Conservation (phyloP, 2,888 invertebrate species). For the Caenorhabditis wallacei region DNA sequence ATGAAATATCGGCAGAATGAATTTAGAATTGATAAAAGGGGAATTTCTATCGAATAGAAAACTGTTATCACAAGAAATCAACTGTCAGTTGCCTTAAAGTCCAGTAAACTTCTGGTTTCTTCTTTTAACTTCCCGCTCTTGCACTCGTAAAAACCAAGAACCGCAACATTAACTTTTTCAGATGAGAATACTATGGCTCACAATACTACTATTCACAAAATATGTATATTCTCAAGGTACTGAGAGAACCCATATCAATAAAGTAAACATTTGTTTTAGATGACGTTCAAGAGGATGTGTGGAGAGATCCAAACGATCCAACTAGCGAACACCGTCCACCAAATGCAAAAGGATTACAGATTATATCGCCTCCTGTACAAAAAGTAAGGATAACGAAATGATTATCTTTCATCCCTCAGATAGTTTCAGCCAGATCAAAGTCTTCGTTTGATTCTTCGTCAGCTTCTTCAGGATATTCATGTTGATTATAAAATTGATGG, state of each 20-base stretch:
- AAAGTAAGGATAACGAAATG: neutral
- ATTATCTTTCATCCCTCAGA: neutral
- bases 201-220: conserved; percentile 6
- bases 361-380: conserved; percentile 2
- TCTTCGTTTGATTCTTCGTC: conserved; percentile 57
- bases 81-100: conserved; percentile 1
- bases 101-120: conserved; percentile 11
- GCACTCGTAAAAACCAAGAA: neutral
- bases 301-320: conserved; percentile 64
- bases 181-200: conserved; percentile 38
- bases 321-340: conserved; percentile 11
- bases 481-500: conserved; percentile 42
- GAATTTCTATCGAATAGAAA: neutral
- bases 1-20: neutral
- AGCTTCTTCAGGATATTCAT: conserved; percentile 49
- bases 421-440: conserved; percentile 53
- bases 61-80: conserved; percentile 9
- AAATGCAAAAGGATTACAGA: neutral
- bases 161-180: conserved; percentile 4
- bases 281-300: conserved; percentile 10
- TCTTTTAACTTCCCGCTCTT: conserved; percentile 25
- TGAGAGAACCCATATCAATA: too few species aligned
- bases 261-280: too few species aligned
- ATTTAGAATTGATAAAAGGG: conserved; percentile 2
- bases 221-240: conserved; percentile 4